Evolutionary conservation across 2,888 invertebrate species (phyloP).

Genomic region (Criorhina ranunculi): DNA sequence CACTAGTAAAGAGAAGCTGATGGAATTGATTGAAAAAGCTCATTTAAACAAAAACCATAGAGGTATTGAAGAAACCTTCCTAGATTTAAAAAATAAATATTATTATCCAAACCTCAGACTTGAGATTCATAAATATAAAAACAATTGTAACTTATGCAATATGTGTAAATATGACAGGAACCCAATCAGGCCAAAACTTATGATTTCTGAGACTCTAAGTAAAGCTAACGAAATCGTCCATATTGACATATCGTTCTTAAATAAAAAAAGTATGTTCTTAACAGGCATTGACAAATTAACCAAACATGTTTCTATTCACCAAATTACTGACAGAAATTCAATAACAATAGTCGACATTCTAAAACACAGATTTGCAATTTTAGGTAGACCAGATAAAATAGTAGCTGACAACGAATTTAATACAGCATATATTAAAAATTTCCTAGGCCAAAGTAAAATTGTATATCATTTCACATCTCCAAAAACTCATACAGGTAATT

Average conservation of each 20-base stretch:
- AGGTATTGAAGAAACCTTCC: slow-evolving; percentile 15
- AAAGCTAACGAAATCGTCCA: slow-evolving; percentile 5
- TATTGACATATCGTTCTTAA: not conserved
- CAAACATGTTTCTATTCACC: too few relatives aligned
- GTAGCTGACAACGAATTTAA: not conserved
- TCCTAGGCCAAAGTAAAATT: not conserved
- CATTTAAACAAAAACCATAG: slow-evolving; percentile 14
- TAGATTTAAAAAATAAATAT: not conserved
- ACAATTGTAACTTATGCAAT: slow-evolving; percentile 22
- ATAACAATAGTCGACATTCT: too few relatives aligned
- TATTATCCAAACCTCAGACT: not conserved
- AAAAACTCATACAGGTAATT: not conserved
- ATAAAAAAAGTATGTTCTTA: too few relatives aligned
- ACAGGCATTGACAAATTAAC: too few relatives aligned
- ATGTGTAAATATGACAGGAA: not conserved
- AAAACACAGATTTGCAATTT: too few relatives aligned
- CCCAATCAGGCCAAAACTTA: slow-evolving; percentile 6
- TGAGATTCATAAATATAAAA: slow-evolving; percentile 8
- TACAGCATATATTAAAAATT: not conserved
- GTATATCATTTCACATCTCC: not conserved
- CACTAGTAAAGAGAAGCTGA: not conserved
- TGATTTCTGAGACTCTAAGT: slow-evolving; percentile 5
- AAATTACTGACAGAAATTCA: too few relatives aligned
- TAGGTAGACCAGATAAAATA: too few relatives aligned
- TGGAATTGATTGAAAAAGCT: not conserved